phyloP scores from a whole-genome alignment of 2,888 invertebrate genomes.

The Lymantria dispar region DNA sequence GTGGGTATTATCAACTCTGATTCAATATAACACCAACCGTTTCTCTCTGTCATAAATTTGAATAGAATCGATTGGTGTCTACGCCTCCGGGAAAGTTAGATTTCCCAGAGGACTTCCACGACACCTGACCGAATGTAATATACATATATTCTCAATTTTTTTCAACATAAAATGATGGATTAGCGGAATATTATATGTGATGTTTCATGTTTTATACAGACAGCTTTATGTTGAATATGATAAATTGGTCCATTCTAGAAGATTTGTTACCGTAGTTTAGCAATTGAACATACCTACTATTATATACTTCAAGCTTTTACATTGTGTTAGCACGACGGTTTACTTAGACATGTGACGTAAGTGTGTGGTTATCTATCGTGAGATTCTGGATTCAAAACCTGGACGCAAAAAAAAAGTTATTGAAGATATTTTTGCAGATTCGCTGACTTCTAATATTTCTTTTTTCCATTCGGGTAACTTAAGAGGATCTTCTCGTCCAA shows the following conservation, averaged over 20 bases:
- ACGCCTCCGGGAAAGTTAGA: slow-evolving; percentile 81
- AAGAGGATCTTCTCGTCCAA: no score
- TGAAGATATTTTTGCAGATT: no score
- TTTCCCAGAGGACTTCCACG: slow-evolving; percentile 77
- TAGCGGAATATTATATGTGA: slow-evolving; percentile 17
- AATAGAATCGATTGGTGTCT: slow-evolving; percentile 83
- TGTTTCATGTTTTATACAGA: slow-evolving; percentile 20
- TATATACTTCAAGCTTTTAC: no score
- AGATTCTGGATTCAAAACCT: no score
- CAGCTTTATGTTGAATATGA: slow-evolving; percentile 22
- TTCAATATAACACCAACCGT: slow-evolving; percentile 52
- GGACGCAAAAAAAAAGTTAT: no score
- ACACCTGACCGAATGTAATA: slow-evolving; percentile 82
- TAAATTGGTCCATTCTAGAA: slow-evolving; percentile 8
- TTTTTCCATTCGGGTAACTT: no score
- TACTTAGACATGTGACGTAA: no score
- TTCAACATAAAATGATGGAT: slow-evolving; percentile 49
- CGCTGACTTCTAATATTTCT: no score
- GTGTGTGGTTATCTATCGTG: no score
- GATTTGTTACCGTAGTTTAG: neutral
- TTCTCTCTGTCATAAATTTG: slow-evolving; percentile 81
- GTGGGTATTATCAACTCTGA: slow-evolving; percentile 46
- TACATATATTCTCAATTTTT: slow-evolving; percentile 76
- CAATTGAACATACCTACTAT: no score
- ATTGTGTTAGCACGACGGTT: no score